Percentiles rank a stretch among this genome's conserved stretches.
Evolutionary conservation across 2,888 invertebrate species (phyloP).

Genomic region (Apodemia zela): DNA sequence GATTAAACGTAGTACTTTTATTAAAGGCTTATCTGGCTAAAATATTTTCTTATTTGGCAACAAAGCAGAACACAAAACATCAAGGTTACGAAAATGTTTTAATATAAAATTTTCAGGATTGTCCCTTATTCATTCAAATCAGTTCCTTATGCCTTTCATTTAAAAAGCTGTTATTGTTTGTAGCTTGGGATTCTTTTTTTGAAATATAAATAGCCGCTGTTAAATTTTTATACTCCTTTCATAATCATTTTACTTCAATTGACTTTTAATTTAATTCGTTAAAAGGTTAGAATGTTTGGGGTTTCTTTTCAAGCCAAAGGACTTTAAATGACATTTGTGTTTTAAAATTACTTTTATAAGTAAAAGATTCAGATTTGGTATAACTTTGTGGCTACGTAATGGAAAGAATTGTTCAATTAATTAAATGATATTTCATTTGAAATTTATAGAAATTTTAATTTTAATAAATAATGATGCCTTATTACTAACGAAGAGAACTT

Average conservation of each 20-base stretch:
- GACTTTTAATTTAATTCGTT: conserved; percentile 9
- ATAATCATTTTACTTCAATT: conserved; percentile 11
- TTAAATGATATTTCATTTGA: no score
- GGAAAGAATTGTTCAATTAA: no score
- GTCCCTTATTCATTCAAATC: not conserved
- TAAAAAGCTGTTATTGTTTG: not conserved
- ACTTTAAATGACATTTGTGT: conserved; percentile 2
- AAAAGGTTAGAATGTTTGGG: conserved; percentile 7
- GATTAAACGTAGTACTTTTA: no score
- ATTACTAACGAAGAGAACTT: no score
- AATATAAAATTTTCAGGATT: not conserved
- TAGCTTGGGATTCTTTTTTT: not conserved
- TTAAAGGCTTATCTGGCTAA: not conserved
- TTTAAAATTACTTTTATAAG: conserved; percentile 4
- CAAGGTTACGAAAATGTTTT: not conserved
- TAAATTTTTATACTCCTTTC: conserved; percentile 7
- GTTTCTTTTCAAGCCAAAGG: conserved; percentile 1
- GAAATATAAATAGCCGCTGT: conserved; percentile 2
- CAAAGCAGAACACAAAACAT: not conserved
- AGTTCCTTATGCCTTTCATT: not conserved
- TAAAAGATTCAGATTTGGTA: not conserved
- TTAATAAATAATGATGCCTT: no score
- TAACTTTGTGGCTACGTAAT: not conserved
- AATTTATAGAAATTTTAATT: no score
- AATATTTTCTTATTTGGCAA: not conserved